Conservation (phyloP, 2,113 vertebrate species). For the Cyanistes caeruleus region DNA sequence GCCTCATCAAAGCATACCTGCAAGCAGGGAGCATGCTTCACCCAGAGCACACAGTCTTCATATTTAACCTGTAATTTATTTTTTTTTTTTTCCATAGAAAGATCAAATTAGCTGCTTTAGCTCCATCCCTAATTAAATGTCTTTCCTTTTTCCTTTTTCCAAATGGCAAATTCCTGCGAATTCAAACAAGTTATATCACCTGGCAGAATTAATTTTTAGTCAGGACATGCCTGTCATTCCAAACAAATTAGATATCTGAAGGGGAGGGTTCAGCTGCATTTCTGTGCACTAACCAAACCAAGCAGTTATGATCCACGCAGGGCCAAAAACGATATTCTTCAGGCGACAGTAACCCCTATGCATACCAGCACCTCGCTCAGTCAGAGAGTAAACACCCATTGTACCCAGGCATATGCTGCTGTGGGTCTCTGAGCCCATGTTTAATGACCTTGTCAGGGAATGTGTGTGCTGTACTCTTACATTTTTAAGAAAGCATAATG, state of each 20-base stretch:
- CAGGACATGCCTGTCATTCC: constrained; percentile 76
- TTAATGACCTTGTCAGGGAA: constrained; percentile 67
- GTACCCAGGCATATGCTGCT: neutral
- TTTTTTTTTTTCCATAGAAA: constrained; percentile 38
- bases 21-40: constrained; percentile 38
- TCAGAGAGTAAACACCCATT: constrained; percentile 59
- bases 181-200: constrained; percentile 74
- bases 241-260: constrained; percentile 71
- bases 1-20: constrained; percentile 64
- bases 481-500: constrained; percentile 66
- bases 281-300: constrained; percentile 42
- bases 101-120: constrained; percentile 65
- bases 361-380: constrained; percentile 33
- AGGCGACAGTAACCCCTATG: constrained; percentile 19
- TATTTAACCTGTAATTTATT: constrained; percentile 59
- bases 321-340: neutral
- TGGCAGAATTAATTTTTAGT: constrained; percentile 70
- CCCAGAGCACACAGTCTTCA: constrained; percentile 11
- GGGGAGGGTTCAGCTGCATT: constrained; percentile 40
- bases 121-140: constrained; percentile 54
- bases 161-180: constrained; percentile 71
- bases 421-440: constrained; percentile 26
- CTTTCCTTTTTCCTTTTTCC: constrained; percentile 58
- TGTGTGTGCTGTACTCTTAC: constrained; percentile 13
- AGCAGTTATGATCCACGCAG: neutral